Conservation (phyloP, 30 jellyfish, hydroid and myxozoan genomes). For the Rhopilema esculentum region DNA sequence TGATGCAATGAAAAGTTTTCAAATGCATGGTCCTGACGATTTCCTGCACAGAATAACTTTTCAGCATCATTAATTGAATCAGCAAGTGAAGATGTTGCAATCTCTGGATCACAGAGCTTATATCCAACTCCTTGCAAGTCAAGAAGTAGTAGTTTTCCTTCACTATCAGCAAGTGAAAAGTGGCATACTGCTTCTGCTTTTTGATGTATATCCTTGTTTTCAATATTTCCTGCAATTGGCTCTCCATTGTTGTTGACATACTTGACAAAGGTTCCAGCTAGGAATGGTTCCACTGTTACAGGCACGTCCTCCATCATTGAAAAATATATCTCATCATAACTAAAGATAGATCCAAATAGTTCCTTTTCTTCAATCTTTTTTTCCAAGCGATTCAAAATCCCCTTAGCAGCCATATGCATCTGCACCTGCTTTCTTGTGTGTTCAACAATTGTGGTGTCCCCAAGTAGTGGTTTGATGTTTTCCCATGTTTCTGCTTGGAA, state of each 20-base stretch:
- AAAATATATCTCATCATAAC: slow-evolving; percentile 10
- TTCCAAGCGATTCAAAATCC: slow-evolving; percentile 26
- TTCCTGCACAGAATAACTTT: slow-evolving; percentile 46
- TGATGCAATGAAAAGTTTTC: slow-evolving; percentile 15
- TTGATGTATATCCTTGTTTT: neutral
- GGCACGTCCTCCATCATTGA: slow-evolving; percentile 12
- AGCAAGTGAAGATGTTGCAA: slow-evolving; percentile 46
- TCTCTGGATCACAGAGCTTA: slow-evolving; percentile 48
- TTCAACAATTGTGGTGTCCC: slow-evolving; percentile 23
- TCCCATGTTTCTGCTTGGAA: slow-evolving; percentile 26
- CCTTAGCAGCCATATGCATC: slow-evolving; percentile 41
- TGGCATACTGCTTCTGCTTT: slow-evolving; percentile 20
- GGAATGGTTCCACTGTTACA: slow-evolving; percentile 48
- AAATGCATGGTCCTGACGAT: slow-evolving; percentile 21
- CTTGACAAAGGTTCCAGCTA: slow-evolving; percentile 37
- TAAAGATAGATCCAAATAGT: slow-evolving; percentile 17
- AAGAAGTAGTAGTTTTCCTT: slow-evolving; percentile 28
- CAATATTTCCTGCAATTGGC: slow-evolving; percentile 14
- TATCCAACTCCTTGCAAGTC: slow-evolving; percentile 54
- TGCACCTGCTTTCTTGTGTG: slow-evolving; percentile 41
- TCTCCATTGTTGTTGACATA: slow-evolving; percentile 37
- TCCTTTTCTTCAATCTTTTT: slow-evolving; percentile 23
- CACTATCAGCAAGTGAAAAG: slow-evolving; percentile 12
- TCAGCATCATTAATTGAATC: slow-evolving; percentile 24
- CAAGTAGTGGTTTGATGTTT: slow-evolving; percentile 14